Percentiles rank a stretch among this genome's conserved stretches.
Evolutionary conservation across 2,113 vertebrate genomes (phyloP).

Genomic region (Oncorhynchus clarkii): DNA sequence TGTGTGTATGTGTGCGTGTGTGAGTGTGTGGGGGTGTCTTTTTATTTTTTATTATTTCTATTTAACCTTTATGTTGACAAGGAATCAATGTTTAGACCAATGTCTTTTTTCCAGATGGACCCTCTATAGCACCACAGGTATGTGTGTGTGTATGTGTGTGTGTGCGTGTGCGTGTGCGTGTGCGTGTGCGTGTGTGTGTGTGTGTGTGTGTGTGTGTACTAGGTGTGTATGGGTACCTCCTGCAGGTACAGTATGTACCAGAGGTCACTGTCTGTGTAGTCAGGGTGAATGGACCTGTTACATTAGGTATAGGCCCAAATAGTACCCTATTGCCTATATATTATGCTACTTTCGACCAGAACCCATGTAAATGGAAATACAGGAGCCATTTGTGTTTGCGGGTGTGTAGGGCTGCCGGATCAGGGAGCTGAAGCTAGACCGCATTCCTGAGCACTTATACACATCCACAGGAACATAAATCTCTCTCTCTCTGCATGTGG

Average conservation of each 20-base stretch:
- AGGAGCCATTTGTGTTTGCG: not conserved
- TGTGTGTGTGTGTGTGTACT: not conserved
- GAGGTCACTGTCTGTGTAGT: too few species aligned
- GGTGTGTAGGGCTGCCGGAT: conserved; percentile 19
- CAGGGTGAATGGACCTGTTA: conserved; percentile 40
- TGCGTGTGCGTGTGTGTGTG: not conserved
- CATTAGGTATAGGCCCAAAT: conserved; percentile 14
- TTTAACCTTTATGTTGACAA: not conserved
- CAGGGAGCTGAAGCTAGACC: conserved; percentile 37
- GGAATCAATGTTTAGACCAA: not conserved
- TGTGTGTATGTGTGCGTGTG: not conserved
- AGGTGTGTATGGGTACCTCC: not conserved
- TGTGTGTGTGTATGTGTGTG: not conserved
- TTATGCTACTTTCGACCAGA: too few species aligned
- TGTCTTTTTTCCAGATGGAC: too few species aligned
- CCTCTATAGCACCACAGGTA: not conserved
- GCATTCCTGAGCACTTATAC: conserved; percentile 47
- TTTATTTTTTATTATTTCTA: too few species aligned
- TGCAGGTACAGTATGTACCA: not conserved
- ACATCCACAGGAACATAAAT: conserved; percentile 57
- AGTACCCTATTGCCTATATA: not conserved
- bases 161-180: not conserved
- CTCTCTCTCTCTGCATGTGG: conserved; percentile 23
- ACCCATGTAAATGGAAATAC: not conserved
- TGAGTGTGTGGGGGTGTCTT: not conserved